Evolutionary conservation across 2,797 vertebrate genomes (phyloP).

Genomic region (Pseudochirops cupreus): DNA sequence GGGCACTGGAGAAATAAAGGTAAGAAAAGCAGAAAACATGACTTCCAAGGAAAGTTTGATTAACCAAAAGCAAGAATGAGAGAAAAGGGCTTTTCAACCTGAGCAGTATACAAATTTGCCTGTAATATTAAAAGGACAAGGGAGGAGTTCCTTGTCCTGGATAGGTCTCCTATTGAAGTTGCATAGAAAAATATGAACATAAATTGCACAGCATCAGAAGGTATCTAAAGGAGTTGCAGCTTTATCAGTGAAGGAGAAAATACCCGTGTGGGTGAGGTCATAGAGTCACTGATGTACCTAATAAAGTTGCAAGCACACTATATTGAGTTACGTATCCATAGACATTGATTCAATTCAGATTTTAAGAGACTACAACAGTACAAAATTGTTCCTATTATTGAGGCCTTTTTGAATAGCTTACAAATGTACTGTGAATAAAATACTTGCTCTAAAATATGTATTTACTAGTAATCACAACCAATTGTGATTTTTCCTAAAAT

Average conservation of each 20-base stretch:
- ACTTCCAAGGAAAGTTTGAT: not conserved
- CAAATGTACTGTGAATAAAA: not conserved
- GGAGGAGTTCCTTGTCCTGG: not conserved
- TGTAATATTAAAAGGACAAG: not conserved
- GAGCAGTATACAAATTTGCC: not conserved
- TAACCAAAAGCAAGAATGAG: not conserved
- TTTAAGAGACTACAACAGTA: not conserved
- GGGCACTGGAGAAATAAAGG: not conserved
- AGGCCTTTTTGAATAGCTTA: not conserved
- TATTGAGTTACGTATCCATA: not conserved
- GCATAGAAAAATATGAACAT: not conserved
- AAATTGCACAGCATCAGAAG: not conserved
- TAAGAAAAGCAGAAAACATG: not conserved
- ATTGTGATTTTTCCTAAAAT: not conserved
- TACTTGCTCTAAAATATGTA: not conserved
- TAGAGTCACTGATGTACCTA: not conserved
- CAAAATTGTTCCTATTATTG: not conserved
- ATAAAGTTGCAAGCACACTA: not conserved
- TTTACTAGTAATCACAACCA: not conserved
- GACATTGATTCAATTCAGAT: not conserved
- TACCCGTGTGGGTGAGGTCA: not conserved
- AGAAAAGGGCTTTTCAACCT: not conserved
- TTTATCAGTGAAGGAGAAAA: not conserved
- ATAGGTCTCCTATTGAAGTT: not conserved
- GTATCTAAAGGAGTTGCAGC: not conserved